phyloP scores from a whole-genome alignment of 2,113 vertebrate species.

The Ardeotis arabs region DNA sequence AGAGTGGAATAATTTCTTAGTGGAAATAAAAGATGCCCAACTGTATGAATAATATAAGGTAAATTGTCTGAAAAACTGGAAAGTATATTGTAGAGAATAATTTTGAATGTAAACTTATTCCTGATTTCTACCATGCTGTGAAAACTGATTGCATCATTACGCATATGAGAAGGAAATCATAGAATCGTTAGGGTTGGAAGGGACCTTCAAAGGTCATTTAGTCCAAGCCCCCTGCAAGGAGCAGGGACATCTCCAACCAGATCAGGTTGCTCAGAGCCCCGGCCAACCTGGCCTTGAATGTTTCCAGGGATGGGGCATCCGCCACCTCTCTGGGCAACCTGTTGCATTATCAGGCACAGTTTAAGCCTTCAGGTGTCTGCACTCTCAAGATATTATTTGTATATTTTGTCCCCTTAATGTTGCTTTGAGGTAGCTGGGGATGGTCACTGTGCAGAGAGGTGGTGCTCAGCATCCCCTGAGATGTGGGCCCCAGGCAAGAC shows the following conservation, averaged over 20 bases:
- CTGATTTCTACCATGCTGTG: not conserved
- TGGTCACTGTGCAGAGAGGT: not conserved
- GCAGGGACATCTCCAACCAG: too few relatives aligned
- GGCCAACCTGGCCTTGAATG: too few relatives aligned
- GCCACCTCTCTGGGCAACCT: too few relatives aligned
- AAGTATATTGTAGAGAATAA: not conserved
- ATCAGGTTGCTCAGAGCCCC: too few relatives aligned
- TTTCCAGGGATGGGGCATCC: too few relatives aligned
- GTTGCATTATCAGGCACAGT: not conserved
- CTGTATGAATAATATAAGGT: not conserved
- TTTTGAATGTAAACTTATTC: not conserved
- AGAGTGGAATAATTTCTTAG: not conserved
- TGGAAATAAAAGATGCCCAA: not conserved
- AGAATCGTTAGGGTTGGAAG: too few relatives aligned
- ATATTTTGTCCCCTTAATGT: not conserved
- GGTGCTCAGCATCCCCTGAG: not conserved
- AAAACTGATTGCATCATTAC: not conserved
- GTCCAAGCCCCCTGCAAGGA: too few relatives aligned
- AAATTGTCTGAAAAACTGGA: not conserved
- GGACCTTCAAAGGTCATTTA: too few relatives aligned
- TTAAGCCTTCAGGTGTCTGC: not conserved
- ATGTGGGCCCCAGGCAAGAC: fast-evolving
- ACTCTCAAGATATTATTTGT: not conserved
- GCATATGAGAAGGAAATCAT: not conserved
- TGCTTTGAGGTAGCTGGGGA: not conserved